Conservation (phyloP, 2,113 vertebrate genomes). For the Balaeniceps rex region DNA sequence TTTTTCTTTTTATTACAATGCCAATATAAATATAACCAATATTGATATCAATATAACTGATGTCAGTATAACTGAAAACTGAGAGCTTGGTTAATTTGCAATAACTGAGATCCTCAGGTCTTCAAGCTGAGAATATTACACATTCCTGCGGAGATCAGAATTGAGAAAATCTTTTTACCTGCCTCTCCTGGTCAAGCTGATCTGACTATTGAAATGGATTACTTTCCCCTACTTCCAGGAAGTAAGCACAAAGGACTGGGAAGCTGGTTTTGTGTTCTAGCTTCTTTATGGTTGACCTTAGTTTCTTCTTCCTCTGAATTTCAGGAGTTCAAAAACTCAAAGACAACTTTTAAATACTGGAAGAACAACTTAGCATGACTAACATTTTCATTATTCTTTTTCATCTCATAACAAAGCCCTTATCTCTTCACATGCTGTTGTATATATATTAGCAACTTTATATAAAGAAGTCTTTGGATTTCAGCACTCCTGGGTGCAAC, state of each 20-base stretch:
- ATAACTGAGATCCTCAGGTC: neutral
- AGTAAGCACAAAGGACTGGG: neutral
- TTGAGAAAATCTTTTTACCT: neutral
- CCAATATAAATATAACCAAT: neutral
- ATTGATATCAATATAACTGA: neutral
- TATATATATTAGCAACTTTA: neutral
- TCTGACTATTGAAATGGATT: neutral
- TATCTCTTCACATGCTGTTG: neutral
- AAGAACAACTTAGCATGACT: neutral
- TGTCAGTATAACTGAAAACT: neutral
- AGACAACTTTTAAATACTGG: neutral
- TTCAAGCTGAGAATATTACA: neutral
- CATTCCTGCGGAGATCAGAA: neutral
- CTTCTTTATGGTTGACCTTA: neutral
- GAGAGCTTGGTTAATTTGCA: neutral
- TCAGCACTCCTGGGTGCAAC: neutral
- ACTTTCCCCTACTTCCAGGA: neutral
- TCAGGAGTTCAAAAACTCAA: neutral
- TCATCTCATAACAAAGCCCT: neutral
- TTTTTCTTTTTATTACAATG: neutral
- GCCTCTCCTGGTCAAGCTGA: neutral
- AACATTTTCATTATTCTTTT: neutral
- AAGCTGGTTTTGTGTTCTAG: neutral
- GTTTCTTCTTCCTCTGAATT: neutral
- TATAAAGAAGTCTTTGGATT: neutral